Conservation (phyloP, 2,113 vertebrate species). For the Heliornis fulica region DNA sequence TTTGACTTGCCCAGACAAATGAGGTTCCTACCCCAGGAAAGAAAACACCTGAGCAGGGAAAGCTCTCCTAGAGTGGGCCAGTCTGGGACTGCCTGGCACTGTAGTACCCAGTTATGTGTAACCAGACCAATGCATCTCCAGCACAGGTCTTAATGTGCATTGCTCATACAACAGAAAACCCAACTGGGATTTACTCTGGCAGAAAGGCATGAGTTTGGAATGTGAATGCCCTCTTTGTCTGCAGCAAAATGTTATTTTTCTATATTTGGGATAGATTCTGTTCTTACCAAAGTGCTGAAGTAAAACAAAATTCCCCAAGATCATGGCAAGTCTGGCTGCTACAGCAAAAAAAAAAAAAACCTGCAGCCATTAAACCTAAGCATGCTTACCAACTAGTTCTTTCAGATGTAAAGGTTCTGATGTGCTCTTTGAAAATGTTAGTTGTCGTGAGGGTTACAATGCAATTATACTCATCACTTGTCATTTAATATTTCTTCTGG, state of each 20-base stretch:
- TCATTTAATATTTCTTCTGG: background rate
- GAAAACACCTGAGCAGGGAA: background rate
- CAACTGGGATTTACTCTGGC: background rate
- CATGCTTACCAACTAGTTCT: background rate
- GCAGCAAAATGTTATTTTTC: background rate
- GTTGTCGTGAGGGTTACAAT: background rate
- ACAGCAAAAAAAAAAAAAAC: too few species aligned
- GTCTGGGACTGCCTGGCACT: background rate
- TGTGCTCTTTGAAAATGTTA: background rate
- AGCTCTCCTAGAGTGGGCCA: background rate
- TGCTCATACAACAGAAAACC: background rate
- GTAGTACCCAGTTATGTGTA: too few species aligned
- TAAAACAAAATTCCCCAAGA: background rate
- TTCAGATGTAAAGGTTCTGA: background rate
- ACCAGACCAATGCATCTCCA: background rate
- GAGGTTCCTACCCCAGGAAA: background rate
- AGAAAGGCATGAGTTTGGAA: background rate
- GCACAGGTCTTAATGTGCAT: background rate
- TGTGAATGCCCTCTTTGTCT: background rate
- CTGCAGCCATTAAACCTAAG: background rate
- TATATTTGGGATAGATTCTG: background rate
- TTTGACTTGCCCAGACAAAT: accelerated
- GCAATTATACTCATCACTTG: background rate
- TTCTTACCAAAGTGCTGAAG: background rate
- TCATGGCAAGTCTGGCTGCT: background rate